Evolutionary conservation across 1,140 invertebrate species (phyloP).

Genomic region (Mylabris phalerata): DNA sequence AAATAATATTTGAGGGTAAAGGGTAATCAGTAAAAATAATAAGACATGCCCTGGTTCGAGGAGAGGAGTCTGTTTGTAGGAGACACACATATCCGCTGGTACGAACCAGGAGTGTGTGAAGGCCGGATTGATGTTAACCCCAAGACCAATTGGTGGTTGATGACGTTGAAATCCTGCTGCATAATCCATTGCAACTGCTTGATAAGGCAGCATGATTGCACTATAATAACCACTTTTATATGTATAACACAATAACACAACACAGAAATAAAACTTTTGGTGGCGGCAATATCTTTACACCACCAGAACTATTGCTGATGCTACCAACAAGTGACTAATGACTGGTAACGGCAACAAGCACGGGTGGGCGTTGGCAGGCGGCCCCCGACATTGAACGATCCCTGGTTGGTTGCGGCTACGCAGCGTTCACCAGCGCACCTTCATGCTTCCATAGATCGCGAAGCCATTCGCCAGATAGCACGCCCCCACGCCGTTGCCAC

Average conservation of each 20-base stretch:
- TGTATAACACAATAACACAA: constrained; percentile 7
- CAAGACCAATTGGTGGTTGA: constrained; percentile 58
- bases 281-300: not conserved
- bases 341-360: constrained; percentile 22
- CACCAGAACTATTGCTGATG: constrained; percentile 18
- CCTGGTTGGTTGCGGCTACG: constrained; percentile 36
- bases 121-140: constrained; percentile 54
- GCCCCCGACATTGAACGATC: constrained; percentile 6
- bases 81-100: constrained; percentile 82
- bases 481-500: constrained; percentile 15
- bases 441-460: constrained; percentile 22
- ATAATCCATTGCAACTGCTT: constrained; percentile 83
- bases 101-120: constrained; percentile 90
- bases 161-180: constrained; percentile 67
- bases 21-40: constrained; percentile 23
- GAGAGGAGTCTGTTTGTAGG: constrained; percentile 75
- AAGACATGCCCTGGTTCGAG: constrained; percentile 83
- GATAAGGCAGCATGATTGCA: constrained; percentile 71
- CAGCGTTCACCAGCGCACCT: constrained; percentile 27
- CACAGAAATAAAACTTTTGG: constrained; percentile 1
- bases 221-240: not conserved
- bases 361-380: constrained; percentile 26
- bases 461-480: constrained; percentile 26
- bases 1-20: not conserved
- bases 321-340: constrained; percentile 35